Base-by-base conservation (phyloP, 1,140 invertebrate species). In the Radopholus similis region DNA sequence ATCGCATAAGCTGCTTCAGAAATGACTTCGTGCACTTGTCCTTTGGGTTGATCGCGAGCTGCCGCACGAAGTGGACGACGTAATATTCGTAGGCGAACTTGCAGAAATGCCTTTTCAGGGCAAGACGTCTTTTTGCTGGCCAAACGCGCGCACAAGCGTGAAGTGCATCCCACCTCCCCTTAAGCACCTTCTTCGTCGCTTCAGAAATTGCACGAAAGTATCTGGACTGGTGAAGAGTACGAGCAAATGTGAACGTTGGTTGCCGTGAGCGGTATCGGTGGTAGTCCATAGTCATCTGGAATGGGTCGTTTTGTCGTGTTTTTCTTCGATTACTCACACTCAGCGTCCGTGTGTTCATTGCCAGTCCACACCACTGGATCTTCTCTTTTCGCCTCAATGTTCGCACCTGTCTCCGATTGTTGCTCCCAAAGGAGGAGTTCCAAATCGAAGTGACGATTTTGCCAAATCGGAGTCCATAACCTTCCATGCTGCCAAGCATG, bases 241-340 rank as follows among this genome's bases (percentile, higher is more conserved):
- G 66, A 28, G 23, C 37, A 30, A 35, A 57, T 34, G 55, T 49
- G 56, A 26, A 68, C 21, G 23, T 32, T 30, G 66, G 21, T 34
- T 13, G 38, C 32, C 40, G 18, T 28, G 26, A 15, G 21, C 66
- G 66, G 44, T 68, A 68, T 13, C 66, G 66, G 15, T 53, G 6
- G 35, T 68, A 68, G 68, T 68, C 66, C 3, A 68, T 66, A n/a
- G 66, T 44, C 49, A 68, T n/a, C 66, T 68, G 35, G 38, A 63
- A 42, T 30, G 34, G 28, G 15, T 64, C 5, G 13, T n/a, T 63
- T 65, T 26, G 64, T 64, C n/a, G 2, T 15, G 64, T 64, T 11
- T 49, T 58, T 15, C 30, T 49, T 64, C 21, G 11, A 9, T 13
- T 32, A 5, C 64, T 51, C 28, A 66, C 64, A 37, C 28, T 65